phyloP scores from a whole-genome alignment of 2,113 vertebrate genomes.

The Actinemys pallida region DNA sequence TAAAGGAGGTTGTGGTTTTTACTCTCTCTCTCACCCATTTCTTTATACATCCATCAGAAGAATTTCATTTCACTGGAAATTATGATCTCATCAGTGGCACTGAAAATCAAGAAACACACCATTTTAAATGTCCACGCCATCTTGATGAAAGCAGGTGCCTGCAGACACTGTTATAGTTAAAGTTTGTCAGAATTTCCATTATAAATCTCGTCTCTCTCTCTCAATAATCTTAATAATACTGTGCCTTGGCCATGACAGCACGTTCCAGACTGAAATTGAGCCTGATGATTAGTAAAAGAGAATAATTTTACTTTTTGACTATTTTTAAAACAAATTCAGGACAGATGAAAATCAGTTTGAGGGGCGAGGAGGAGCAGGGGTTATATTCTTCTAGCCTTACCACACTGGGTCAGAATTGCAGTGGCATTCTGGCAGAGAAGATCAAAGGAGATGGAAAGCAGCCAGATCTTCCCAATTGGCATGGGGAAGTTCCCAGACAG shows the following conservation, averaged over 20 bases:
- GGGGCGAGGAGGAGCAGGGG: not conserved
- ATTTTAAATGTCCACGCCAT: constrained; percentile 78
- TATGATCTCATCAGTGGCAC: constrained; percentile 78
- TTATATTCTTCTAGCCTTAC: constrained; percentile 1
- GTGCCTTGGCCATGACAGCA: constrained; percentile 40
- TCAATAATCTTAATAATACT: constrained; percentile 40
- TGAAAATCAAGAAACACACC: constrained; percentile 78
- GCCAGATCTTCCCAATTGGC: constrained; percentile 9
- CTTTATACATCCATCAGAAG: constrained; percentile 60
- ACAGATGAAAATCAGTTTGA: constrained; percentile 16
- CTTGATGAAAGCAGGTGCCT: constrained; percentile 78
- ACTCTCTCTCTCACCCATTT: not conserved
- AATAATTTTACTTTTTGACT: constrained; percentile 48
- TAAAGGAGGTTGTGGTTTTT: constrained; percentile 65
- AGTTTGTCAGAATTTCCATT: constrained; percentile 75
- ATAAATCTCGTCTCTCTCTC: constrained; percentile 63
- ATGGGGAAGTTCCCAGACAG: constrained; percentile 14
- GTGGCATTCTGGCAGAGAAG: constrained; percentile 31
- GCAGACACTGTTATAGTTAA: constrained; percentile 62
- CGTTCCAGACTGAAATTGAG: constrained; percentile 56
- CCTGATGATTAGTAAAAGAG: constrained; percentile 25
- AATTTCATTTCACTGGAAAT: constrained; percentile 74
- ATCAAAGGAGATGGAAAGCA: constrained; percentile 30
- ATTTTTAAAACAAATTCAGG: not conserved
- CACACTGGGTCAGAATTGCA: constrained; percentile 28